Evolutionary conservation across 2,797 vertebrate genomes (phyloP).

Genomic region (Fundulus diaphanus): DNA sequence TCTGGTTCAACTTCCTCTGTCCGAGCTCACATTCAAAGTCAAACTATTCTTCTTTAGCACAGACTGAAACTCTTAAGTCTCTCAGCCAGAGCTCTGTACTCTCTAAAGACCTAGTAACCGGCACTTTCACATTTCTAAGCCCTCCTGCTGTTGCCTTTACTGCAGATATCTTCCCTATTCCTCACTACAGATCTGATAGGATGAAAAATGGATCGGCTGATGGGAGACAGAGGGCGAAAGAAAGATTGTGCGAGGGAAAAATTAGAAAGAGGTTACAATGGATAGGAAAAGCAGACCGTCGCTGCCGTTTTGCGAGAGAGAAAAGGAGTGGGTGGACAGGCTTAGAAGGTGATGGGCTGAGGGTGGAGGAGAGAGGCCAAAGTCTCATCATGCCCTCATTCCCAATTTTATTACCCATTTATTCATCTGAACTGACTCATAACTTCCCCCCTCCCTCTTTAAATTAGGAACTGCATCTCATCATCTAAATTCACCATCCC

Average conservation of each 20-base stretch:
- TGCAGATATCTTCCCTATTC: slow-evolving; percentile 49
- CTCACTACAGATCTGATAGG: slow-evolving; percentile 55
- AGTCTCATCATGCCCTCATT: slow-evolving; percentile 38
- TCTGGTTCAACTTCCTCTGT: not conserved
- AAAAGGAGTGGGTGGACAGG: slow-evolving; percentile 51
- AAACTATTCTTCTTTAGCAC: slow-evolving; percentile 37
- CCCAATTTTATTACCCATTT: slow-evolving; percentile 57
- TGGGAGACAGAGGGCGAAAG: not conserved
- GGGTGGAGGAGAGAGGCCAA: slow-evolving; percentile 17
- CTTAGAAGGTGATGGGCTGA: slow-evolving; percentile 34
- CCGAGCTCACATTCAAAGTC: slow-evolving; percentile 13
- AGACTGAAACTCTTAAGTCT: slow-evolving; percentile 40
- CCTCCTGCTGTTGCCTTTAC: slow-evolving; percentile 39
- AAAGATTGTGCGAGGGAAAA: slow-evolving; percentile 11
- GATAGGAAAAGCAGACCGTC: slow-evolving; percentile 9
- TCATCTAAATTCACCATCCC: slow-evolving; percentile 32
- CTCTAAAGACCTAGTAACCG: slow-evolving; percentile 37
- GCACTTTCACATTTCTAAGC: slow-evolving; percentile 20
- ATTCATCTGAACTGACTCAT: slow-evolving; percentile 50
- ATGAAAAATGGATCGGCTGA: slow-evolving; percentile 33
- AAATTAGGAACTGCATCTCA: slow-evolving; percentile 51
- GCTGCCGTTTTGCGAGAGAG: slow-evolving; percentile 29
- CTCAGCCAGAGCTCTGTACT: slow-evolving; percentile 25
- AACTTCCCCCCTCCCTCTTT: slow-evolving; percentile 28
- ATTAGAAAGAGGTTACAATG: not conserved